phyloP scores from a whole-genome alignment of 2,113 vertebrate species.

The Cebidichthys violaceus region DNA sequence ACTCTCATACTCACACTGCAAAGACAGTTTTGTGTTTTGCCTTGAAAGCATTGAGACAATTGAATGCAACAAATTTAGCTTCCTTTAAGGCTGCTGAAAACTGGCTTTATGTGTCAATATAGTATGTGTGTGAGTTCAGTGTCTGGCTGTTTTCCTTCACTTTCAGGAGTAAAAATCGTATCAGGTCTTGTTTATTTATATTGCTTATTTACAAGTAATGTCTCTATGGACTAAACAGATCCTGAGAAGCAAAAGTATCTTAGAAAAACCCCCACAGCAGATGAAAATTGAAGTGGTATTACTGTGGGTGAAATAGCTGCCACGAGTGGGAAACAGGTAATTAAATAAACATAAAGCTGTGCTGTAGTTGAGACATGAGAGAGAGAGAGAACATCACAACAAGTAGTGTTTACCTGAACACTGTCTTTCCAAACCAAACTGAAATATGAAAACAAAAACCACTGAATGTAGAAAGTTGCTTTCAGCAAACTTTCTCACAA shows the following conservation, averaged over 20 bases:
- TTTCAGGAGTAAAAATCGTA: not conserved
- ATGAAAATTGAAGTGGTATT: not conserved
- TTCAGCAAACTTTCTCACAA: not conserved
- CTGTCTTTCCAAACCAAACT: conserved; percentile 1
- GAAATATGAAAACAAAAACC: conserved; percentile 8
- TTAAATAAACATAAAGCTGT: not conserved
- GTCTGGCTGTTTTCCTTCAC: not conserved
- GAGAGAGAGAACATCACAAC: not conserved
- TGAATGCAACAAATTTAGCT: no score
- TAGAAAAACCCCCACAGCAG: not conserved
- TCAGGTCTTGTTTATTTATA: not conserved
- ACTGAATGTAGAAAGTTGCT: not conserved
- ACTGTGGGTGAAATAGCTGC: conserved; percentile 3
- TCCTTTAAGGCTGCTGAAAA: not conserved
- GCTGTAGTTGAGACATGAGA: not conserved
- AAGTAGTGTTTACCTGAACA: conserved; percentile 2
- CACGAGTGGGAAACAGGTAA: not conserved
- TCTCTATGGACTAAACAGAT: not conserved
- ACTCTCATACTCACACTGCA: not conserved
- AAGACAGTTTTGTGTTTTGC: no score
- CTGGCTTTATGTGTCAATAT: not conserved
- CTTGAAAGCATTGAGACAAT: no score
- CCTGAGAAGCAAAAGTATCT: not conserved
- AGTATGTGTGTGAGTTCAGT: not conserved
- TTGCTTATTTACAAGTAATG: not conserved